Conservation (phyloP, 2,113 vertebrate species). For the Bubalus kerabau region DNA sequence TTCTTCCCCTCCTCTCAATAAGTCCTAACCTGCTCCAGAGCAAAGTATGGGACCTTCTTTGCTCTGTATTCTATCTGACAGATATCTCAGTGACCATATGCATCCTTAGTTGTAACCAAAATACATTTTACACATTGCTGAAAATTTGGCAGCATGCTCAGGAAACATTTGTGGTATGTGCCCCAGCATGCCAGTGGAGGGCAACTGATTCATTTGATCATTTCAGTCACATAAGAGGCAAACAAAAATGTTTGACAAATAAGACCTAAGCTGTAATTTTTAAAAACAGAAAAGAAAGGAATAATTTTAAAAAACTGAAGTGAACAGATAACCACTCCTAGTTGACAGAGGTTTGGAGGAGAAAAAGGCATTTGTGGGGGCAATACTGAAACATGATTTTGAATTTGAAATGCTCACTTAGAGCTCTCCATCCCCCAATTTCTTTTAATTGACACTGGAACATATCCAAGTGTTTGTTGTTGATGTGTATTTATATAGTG, state of each 20-base stretch:
- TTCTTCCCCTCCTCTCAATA: not conserved
- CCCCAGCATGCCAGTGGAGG: conserved; percentile 46
- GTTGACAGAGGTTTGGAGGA: not conserved
- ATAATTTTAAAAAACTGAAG: not conserved
- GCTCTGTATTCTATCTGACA: conserved; percentile 37
- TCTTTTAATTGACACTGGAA: conserved; percentile 59
- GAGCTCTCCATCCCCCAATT: conserved; percentile 13
- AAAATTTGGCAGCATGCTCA: conserved; percentile 58
- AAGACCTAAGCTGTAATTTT: not conserved
- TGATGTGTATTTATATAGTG: conserved; percentile 58
- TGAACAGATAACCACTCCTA: not conserved
- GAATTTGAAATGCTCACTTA: not conserved
- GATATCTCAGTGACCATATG: conserved; percentile 67
- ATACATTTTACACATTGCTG: conserved; percentile 70
- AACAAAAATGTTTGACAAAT: conserved; percentile 34
- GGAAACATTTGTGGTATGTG: conserved; percentile 63
- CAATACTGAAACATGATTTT: not conserved
- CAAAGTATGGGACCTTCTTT: not conserved
- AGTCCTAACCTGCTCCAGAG: conserved; percentile 5
- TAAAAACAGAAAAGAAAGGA: not conserved
- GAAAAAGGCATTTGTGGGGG: not conserved
- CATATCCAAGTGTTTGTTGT: conserved; percentile 66
- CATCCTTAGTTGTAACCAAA: conserved; percentile 61
- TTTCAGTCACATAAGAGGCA: conserved; percentile 45
- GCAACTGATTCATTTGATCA: conserved; percentile 53